Conservation (phyloP, 2,113 vertebrate genomes). For the Megaceryle torquata region DNA sequence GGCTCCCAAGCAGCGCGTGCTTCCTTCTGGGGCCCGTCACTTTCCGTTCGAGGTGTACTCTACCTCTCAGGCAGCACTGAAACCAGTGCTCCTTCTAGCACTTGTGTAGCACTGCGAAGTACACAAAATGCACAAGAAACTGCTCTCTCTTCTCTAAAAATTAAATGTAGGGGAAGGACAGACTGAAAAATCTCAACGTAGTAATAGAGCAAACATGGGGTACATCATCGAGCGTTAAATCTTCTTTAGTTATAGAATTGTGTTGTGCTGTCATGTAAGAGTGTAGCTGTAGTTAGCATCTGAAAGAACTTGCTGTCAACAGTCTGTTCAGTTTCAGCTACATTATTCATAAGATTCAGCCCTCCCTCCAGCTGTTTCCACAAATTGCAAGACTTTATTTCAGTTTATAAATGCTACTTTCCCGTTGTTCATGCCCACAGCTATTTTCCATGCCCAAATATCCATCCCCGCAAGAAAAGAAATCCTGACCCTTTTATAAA, state of each 20-base stretch:
- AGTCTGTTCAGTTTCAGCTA: not conserved
- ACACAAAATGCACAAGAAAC: not conserved
- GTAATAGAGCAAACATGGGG: not conserved
- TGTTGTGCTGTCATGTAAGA: not conserved
- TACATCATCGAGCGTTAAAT: not conserved
- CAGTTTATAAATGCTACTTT: slow-evolving; percentile 5
- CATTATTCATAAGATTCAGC: not conserved
- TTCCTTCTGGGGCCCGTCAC: not conserved
- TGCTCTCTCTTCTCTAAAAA: not conserved
- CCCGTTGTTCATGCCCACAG: not conserved
- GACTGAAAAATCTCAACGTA: not conserved
- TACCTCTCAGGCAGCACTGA: not conserved
- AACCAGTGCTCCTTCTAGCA: not conserved
- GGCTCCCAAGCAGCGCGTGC: not conserved
- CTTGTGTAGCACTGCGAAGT: not conserved
- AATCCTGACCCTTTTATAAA: not conserved
- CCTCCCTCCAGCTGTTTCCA: slow-evolving; percentile 33
- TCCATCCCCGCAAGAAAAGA: not conserved
- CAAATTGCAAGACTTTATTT: slow-evolving; percentile 25
- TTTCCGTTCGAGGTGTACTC: not conserved
- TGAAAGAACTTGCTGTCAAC: not conserved
- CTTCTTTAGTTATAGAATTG: not conserved
- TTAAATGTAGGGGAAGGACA: not conserved
- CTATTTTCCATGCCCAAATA: slow-evolving; percentile 35
- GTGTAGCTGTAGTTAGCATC: not conserved